Evolutionary conservation across 2,113 vertebrate genomes (phyloP), one percentile per base, ranked within the genome.

Genomic region (Haplochromis burtoni): DNA sequence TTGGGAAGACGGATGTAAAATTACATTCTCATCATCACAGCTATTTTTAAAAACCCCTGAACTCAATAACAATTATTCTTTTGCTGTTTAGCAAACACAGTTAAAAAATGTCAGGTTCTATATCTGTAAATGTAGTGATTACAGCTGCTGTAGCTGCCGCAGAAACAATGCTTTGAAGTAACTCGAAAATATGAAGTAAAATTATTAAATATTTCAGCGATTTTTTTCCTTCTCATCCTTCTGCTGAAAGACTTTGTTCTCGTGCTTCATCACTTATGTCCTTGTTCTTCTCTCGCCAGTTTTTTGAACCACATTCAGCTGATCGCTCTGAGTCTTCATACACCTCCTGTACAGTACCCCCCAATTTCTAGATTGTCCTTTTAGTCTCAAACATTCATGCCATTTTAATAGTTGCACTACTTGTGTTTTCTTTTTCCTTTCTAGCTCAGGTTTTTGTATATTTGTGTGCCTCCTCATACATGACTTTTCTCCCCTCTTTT

Each of bases 11-110:
- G 38, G 78, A 86, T 80, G 53, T 81, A 51, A 87, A 81, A 87
- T 53, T n/a, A 38, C 24, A 68, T 82, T 63, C 19, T 82, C 21
- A 31, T 85, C 9, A 38, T 86, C 10, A 26, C 11, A 63, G 79
- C 16, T 87, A 24, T 89, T 87, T 90, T 76, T 87, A 10, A 53
- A 89, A 83, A 4, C 45, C 7, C 51, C 55, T 88, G 73, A 81
- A 83, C 83, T 61, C 66, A 55, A 80, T 86, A 47, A 42, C 26
- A 85, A 78, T 83, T 59, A 86, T 90, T 82, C 78, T 38, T 57
- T 55, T 85, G 42, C 83, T 84, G 73, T 88, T 88, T 63, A 66
- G 47, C 49, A 89, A 93, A 92, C 29, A 80, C 66, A 84, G 87
- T 79, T 89, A 73, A 73, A 78, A 42, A 78, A 51, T 83, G 29